These are phyloP conservation scores for Lasioglossum figueresi DNA, from an alignment of 2,888 invertebrate species.

Conservation along the genomic window DNA sequence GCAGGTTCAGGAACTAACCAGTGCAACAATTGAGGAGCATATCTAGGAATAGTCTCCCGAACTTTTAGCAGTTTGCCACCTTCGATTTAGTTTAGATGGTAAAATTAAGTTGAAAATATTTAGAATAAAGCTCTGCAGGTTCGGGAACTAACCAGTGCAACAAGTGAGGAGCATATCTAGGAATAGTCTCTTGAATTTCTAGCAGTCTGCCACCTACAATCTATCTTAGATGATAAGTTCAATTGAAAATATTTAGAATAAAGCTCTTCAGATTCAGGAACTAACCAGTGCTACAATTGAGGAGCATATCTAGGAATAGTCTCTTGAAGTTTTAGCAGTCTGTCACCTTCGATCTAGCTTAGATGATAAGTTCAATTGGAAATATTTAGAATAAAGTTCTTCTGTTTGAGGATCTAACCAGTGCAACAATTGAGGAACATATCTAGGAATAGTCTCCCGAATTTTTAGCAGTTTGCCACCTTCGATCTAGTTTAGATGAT, in stretches of 20 bases:
- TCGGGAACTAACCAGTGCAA: too few relatives aligned
- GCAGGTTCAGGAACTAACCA: too few relatives aligned
- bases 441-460: background rate
- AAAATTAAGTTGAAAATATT: background rate
- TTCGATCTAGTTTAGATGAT: background rate
- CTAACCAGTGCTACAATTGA: too few relatives aligned
- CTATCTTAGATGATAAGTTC: background rate
- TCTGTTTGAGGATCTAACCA: too few relatives aligned
- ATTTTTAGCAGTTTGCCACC: background rate
- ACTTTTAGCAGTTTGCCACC: background rate
- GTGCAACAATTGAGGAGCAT: too few relatives aligned
- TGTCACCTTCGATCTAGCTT: background rate
- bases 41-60: background rate
- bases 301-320: background rate
- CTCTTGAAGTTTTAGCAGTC: background rate
- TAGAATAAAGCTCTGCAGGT: too few relatives aligned
- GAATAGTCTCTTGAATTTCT: background rate
- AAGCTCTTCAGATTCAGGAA: too few relatives aligned
- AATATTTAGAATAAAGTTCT: too few relatives aligned
- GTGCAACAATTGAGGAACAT: too few relatives aligned
- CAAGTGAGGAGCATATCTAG: background rate
- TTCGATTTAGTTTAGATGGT: background rate
- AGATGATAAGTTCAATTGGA: too few relatives aligned
- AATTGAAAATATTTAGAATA: too few relatives aligned
- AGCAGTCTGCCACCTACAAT: background rate